Evolutionary conservation across 2,113 vertebrate genomes (phyloP), one percentile per base, ranked within the genome.

Genomic region (Engraulis encrasicolus): DNA sequence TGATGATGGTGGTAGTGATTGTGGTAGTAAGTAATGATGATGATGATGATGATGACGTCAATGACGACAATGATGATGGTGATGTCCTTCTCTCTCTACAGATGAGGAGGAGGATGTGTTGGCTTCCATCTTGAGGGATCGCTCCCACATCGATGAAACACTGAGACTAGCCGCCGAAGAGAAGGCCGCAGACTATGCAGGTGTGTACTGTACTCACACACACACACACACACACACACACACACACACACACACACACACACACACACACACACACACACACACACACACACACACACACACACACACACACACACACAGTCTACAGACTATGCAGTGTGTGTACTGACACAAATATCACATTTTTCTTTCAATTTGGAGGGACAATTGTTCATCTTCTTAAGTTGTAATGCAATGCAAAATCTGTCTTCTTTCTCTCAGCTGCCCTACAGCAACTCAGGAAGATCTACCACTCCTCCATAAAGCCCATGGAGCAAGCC

Each of bases 401-500:
- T 20, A 58, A 58, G 5, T 20, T 1, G 19, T 20, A 1, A 31
- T 34, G 27, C 66, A 74, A 6, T 27, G 12, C 58, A 23, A 71
- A 23, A 66, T 66, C 9, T 1, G 31, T 1, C 9, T n/a, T 34
- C 40, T 14, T 74, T 48, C 12, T 82, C 66, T 84, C 90, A 98
- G 98, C 87, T 86, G 96, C 96, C 23, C 83, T 99, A 38, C 95
- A 99, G 94, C 93, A 93, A 85, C 95, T 99, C 85, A 94, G 97
- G 79, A 98, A 97, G 92, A 98, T 99, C 91, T 99, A 99, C 91
- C 97, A 99, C 86, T 90, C 95, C 0, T 95, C 98, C 91, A 99
- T 99, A 95, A 98, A 96, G 91, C 98, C 98, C 37, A 93, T 99
- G 96, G 98, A 99, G 84, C 97, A 98, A 91, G 97, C 97, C 82